Evolutionary conservation across 2,888 invertebrate genomes (phyloP).

Genomic region (Phortica okadai): DNA sequence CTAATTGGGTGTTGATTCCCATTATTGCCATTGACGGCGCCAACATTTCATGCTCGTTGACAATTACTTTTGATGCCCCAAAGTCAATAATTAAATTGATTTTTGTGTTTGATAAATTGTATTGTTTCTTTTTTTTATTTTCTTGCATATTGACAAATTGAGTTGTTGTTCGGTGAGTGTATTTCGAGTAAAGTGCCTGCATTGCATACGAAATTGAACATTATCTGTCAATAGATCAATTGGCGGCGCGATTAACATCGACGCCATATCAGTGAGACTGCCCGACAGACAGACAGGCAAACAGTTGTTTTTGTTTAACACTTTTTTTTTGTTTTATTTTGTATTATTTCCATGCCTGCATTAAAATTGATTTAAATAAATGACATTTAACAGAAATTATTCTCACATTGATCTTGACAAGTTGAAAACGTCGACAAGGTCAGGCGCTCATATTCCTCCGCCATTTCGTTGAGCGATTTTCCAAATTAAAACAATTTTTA

Average conservation of each 20-base stretch:
- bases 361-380: conserved; percentile 11
- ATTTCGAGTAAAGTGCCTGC: background rate
- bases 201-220: conserved; percentile 10
- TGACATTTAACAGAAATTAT: conserved; percentile 5
- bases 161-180: conserved; percentile 20
- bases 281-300: background rate
- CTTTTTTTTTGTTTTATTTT: background rate
- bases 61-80: background rate
- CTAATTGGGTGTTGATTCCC: background rate
- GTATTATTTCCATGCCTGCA: background rate
- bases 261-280: background rate
- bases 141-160: conserved; percentile 21
- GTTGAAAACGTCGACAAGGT: conserved; percentile 12
- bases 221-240: conserved; percentile 16
- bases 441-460: background rate
- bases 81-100: conserved; percentile 11
- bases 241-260: background rate
- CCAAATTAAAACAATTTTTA: background rate
- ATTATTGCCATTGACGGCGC: background rate
- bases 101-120: background rate
- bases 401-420: conserved; percentile 28
- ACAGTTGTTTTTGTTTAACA: background rate
- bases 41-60: background rate
- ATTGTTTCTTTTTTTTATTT: background rate
- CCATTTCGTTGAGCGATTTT: background rate